Conservation (phyloP, 2,797 vertebrate species). For the Rallus crepitans region DNA sequence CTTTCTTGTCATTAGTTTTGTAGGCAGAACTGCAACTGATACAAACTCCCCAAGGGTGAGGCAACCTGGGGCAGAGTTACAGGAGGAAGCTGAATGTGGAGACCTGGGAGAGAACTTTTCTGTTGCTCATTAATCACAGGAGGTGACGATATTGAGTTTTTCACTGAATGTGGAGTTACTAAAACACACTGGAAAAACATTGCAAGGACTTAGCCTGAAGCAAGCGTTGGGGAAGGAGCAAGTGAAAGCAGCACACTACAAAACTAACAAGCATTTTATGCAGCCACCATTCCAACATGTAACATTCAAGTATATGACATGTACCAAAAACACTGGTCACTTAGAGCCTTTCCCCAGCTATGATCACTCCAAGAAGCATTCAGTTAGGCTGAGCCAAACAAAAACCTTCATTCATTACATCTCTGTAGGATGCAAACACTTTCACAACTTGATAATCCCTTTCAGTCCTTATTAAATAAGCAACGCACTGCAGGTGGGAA, state of each 20-base stretch:
- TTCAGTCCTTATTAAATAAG: constrained; percentile 79
- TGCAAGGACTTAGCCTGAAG: not conserved
- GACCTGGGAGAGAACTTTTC: not conserved
- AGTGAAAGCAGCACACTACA: not conserved
- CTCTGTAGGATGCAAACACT: constrained; percentile 62
- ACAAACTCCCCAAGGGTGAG: not conserved
- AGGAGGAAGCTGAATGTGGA: not conserved
- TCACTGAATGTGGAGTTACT: not conserved
- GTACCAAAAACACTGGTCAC: not conserved
- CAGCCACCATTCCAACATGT: constrained; percentile 31
- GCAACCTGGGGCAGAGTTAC: not conserved
- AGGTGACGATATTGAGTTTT: not conserved
- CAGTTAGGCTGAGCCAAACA: constrained; percentile 56
- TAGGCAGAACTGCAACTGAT: not conserved
- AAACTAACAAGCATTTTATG: not conserved
- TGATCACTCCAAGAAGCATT: constrained; percentile 53
- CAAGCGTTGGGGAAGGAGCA: not conserved
- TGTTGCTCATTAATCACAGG: not conserved
- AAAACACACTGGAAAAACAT: not conserved
- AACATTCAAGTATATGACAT: constrained; percentile 47
- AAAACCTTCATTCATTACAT: constrained; percentile 74
- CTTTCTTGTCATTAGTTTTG: constrained; percentile 8
- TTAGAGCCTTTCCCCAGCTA: constrained; percentile 34
- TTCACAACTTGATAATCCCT: constrained; percentile 80
- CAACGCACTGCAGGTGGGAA: constrained; percentile 73